Evolutionary conservation across 2,113 vertebrate species (phyloP).

Genomic region (Passer montanus): DNA sequence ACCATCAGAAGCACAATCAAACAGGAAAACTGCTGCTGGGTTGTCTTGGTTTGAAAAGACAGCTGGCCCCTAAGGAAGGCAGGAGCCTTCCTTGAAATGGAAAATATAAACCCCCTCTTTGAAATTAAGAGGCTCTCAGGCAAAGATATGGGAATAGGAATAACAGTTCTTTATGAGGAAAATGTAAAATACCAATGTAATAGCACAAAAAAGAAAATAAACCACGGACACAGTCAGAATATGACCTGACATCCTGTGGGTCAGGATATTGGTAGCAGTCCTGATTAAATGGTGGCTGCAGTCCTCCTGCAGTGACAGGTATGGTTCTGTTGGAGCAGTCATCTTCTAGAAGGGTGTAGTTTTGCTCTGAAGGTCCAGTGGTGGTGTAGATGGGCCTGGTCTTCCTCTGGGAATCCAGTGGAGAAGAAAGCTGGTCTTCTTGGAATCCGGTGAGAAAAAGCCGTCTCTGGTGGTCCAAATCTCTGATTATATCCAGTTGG

Average conservation of each 20-base stretch:
- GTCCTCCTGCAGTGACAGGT: background rate
- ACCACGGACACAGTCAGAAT: background rate
- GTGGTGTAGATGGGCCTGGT: background rate
- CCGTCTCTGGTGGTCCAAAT: background rate
- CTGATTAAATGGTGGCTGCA: background rate
- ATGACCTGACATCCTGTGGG: background rate
- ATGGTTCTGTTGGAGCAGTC: background rate
- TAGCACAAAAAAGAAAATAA: background rate
- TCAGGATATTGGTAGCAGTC: background rate
- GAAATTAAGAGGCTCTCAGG: background rate
- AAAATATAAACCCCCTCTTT: background rate
- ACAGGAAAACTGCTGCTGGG: background rate
- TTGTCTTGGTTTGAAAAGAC: background rate
- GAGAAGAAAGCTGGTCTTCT: background rate
- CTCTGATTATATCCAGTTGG: background rate
- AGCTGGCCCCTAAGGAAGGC: background rate
- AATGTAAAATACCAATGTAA: background rate
- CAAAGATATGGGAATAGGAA: background rate
- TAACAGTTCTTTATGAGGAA: background rate
- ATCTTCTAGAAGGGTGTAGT: background rate
- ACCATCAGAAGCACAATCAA: background rate
- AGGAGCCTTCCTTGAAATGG: background rate
- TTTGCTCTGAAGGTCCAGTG: background rate
- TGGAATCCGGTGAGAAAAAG: background rate
- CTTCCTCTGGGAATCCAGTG: background rate